These are phyloP conservation scores for Xanthorhoe spadicearia DNA, from an alignment of 2,888 invertebrate species.

Conservation along the genomic window DNA sequence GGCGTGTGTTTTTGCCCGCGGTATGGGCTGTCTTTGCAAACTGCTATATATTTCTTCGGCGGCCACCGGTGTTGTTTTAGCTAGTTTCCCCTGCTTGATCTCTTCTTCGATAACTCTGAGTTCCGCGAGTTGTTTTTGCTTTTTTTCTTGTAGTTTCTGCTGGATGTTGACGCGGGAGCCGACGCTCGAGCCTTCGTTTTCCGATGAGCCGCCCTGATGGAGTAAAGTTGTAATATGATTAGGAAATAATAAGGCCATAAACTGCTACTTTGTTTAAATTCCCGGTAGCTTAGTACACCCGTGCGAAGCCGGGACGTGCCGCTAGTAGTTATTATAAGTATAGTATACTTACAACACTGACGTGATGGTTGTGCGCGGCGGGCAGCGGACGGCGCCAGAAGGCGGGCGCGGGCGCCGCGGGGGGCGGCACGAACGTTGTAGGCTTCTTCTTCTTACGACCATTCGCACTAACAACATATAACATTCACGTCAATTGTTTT, in stretches of 20 bases:
- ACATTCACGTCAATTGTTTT: neutral
- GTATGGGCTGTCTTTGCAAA: conserved; percentile 87
- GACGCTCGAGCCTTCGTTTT: conserved; percentile 90
- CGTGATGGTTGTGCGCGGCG: conserved; percentile 73
- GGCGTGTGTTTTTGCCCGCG: conserved; percentile 88
- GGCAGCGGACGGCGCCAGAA: conserved; percentile 91
- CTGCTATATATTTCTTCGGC: conserved; percentile 85
- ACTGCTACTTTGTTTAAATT: too few relatives aligned
- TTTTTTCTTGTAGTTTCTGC: conserved; percentile 94
- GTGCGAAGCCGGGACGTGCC: too few relatives aligned
- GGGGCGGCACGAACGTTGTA: conserved; percentile 93
- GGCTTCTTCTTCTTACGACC: conserved; percentile 95
- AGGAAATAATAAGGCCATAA: too few relatives aligned
- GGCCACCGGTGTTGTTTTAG: conserved; percentile 80
- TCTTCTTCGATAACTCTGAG: conserved; percentile 91
- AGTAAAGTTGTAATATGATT: too few relatives aligned
- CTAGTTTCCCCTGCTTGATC: conserved; percentile 92
- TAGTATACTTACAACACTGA: conserved; percentile 42
- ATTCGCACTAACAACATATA: conserved; percentile 62
- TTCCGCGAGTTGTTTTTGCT: conserved; percentile 94
- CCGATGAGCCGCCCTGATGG: conserved; percentile 86
- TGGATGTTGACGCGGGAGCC: conserved; percentile 93
- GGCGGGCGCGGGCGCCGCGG: conserved; percentile 87
- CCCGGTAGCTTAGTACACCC: too few relatives aligned
- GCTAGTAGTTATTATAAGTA: too few relatives aligned